phyloP scores from a whole-genome alignment of 2,888 invertebrate species.

The Clostera curtula region DNA sequence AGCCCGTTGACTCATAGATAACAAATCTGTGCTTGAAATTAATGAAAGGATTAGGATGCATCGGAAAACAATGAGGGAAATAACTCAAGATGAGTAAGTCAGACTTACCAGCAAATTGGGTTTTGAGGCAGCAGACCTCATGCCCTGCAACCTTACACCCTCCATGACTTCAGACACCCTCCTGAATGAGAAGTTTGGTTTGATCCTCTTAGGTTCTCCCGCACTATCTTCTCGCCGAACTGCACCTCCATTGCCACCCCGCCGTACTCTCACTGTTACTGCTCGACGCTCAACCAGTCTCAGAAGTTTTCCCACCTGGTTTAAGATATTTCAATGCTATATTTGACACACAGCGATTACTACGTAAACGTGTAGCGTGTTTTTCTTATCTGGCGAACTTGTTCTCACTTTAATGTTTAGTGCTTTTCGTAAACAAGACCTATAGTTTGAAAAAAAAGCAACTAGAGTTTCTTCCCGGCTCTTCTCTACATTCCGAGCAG shows the following conservation, averaged over 20 bases:
- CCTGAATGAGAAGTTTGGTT: slow-evolving; percentile 65
- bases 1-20: too few relatives aligned
- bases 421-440: too few relatives aligned
- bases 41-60: too few relatives aligned
- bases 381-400: too few relatives aligned
- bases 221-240: slow-evolving; percentile 33
- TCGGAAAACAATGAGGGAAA: background rate
- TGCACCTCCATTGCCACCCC: slow-evolving; percentile 36
- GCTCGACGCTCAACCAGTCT: slow-evolving; percentile 60
- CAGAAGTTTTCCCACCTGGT: slow-evolving; percentile 57
- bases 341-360: too few relatives aligned
- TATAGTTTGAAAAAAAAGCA: too few relatives aligned
- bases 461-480: too few relatives aligned
- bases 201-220: slow-evolving; percentile 34
- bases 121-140: slow-evolving; percentile 51
- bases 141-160: slow-evolving; percentile 61
- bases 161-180: slow-evolving; percentile 72
- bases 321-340: slow-evolving; percentile 21
- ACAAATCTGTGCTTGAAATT: too few relatives aligned
- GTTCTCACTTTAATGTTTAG: too few relatives aligned
- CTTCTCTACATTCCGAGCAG: too few relatives aligned
- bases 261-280: slow-evolving; percentile 62
- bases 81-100: slow-evolving; percentile 1
- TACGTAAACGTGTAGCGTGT: too few relatives aligned
- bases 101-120: slow-evolving; percentile 39